Conservation (phyloP, 2,888 invertebrate species). For the Agrochola macilenta region DNA sequence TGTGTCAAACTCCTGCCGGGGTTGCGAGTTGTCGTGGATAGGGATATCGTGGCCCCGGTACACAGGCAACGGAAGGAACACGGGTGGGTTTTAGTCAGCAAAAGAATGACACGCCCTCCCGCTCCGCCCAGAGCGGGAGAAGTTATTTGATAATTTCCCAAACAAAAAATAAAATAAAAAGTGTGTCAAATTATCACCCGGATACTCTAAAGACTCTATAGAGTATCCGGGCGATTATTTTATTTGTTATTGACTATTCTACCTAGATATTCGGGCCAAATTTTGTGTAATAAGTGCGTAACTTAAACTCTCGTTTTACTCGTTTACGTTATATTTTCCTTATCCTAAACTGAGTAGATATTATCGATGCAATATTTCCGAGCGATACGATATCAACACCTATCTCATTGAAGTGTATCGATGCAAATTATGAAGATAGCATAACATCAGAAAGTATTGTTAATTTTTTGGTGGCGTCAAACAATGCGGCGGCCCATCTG, state of each 20-base stretch:
- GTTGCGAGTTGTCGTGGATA: too few species aligned
- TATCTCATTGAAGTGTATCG: conserved; percentile 31
- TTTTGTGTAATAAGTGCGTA: not conserved
- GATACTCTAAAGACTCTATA: not conserved
- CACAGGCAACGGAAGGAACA: too few species aligned
- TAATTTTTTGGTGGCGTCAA: too few species aligned
- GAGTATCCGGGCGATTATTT: not conserved
- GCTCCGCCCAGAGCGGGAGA: too few species aligned
- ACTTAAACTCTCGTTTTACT: not conserved
- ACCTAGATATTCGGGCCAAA: not conserved
- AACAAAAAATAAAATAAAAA: too few species aligned
- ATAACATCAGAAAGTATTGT: not conserved
- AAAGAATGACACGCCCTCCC: too few species aligned
- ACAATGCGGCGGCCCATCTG: not conserved
- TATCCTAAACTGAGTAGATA: conserved; percentile 2
- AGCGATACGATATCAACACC: conserved; percentile 31
- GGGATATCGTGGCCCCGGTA: too few species aligned
- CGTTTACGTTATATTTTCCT: not conserved
- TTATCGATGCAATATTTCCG: conserved; percentile 24
- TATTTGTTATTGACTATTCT: not conserved
- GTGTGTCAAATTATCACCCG: not conserved
- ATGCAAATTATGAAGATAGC: conserved; percentile 24
- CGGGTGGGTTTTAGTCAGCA: too few species aligned
- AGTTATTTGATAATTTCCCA: too few species aligned
- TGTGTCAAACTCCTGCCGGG: too few species aligned